Evolutionary conservation across 64 coral and sea anemone species (phyloP), one percentile per base, ranked within the genome.

Genomic region (Orbicella faveolata): DNA sequence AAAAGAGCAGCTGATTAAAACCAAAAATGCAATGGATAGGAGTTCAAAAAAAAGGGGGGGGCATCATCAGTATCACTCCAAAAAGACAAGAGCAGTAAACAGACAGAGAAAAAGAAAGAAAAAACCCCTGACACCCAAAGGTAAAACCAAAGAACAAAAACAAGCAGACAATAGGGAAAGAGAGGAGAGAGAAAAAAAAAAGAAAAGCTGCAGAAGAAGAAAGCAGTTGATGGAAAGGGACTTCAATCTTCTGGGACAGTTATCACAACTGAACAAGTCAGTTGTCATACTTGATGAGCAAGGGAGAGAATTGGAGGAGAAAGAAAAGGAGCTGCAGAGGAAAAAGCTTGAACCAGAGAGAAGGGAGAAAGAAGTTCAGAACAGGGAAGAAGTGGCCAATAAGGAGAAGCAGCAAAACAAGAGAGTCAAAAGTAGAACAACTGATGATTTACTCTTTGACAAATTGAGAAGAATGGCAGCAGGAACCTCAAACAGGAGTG

Each of bases 221-320:
- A 84, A 26, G 89, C 89, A 21, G 73, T 91, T 34, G 89, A 91
- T 76, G 30, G 89, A 91, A 85, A 64, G 89, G 51, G 89, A 91
- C 61, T 63, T 85, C 23, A 91, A 91, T 83, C 19, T 91, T 65
- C 72, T 91, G 39, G 54, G 70, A 6, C 80, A 91, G n/a, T 64
- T 91, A 17, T 77, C 80, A 23, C 80, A 84, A 35, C 55, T 91
- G 51, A 91, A 85, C 80, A 75, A 84, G 34, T 74, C 89, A 34
- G 73, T 83, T 34, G 57, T 91, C 41, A 73, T 91, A 12, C 34
- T 91, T 36, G 59, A 84, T 85, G 89, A 91, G 34, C 79, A 76
- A 26, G 80, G 48, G 11, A 59, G 37, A 84, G 89, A 83, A 25
- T 17, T 14, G 1, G 79, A 91, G 36, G 81, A 91, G 80, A 81